Conservation (phyloP, 2,113 vertebrate genomes). For the Nycticryphes semicollaris region DNA sequence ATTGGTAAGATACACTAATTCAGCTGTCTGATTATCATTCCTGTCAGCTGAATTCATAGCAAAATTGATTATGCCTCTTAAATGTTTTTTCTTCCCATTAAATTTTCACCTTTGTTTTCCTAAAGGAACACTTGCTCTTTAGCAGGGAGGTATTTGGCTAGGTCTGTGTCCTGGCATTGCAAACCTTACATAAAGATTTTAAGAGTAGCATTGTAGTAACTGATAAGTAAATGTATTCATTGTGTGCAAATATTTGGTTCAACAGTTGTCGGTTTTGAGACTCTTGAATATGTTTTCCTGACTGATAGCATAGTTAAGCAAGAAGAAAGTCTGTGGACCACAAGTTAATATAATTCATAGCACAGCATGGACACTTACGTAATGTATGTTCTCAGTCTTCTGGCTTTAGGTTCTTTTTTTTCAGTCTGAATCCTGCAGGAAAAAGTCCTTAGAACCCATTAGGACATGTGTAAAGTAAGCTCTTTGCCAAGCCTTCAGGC, state of each 20-base stretch:
- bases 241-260: not conserved
- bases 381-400: not conserved
- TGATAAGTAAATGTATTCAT: not conserved
- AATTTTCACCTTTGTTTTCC: not conserved
- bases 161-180: not conserved
- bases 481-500: constrained; percentile 19
- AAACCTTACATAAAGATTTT: not conserved
- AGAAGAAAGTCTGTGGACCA: not conserved
- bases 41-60: not conserved
- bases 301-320: not conserved
- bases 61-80: not conserved
- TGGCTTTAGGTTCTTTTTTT: not conserved
- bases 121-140: not conserved
- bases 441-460: not conserved
- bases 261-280: not conserved
- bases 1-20: not conserved
- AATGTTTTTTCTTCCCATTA: not conserved
- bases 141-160: not conserved
- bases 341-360: not conserved
- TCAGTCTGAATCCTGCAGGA: not conserved
- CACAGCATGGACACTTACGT: not conserved
- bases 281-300: not conserved
- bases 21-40: not conserved
- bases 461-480: not conserved
- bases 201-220: not conserved